Evolutionary conservation across 2,888 invertebrate species (phyloP).

Genomic region (Trissolcus brochymenae): DNA sequence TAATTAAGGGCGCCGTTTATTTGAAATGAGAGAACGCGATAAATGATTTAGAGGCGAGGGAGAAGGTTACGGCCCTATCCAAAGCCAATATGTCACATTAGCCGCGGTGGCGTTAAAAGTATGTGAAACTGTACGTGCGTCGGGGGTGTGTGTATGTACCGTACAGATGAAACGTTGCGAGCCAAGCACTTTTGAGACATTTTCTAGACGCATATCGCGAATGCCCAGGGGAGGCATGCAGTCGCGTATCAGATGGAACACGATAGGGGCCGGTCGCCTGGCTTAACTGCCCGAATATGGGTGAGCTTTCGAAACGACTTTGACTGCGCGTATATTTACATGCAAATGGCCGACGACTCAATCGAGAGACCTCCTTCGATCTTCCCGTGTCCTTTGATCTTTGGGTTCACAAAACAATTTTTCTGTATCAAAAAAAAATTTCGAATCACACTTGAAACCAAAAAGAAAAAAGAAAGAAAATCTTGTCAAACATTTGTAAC

Average conservation of each 20-base stretch:
- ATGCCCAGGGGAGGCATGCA: slow-evolving; percentile 51
- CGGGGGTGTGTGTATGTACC: slow-evolving; percentile 9
- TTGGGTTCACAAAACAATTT: slow-evolving; percentile 2
- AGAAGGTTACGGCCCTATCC: background rate
- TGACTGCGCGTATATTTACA: slow-evolving; percentile 63
- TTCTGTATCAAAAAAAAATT: no score
- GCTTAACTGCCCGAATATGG: slow-evolving; percentile 67
- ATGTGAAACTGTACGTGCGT: slow-evolving; percentile 30
- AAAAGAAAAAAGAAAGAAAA: no score
- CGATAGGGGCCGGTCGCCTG: slow-evolving; percentile 56
- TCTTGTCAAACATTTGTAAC: no score
- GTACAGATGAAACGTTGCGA: slow-evolving; percentile 25
- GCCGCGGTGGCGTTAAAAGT: slow-evolving; percentile 31
- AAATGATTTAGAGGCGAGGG: slow-evolving; percentile 16
- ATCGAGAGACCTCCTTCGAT: slow-evolving; percentile 21
- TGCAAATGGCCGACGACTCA: slow-evolving; percentile 63
- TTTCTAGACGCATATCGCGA: slow-evolving; percentile 39
- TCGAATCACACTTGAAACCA: no score
- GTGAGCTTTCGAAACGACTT: slow-evolving; percentile 56
- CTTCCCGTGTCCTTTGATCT: slow-evolving; percentile 20
- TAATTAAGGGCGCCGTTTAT: slow-evolving; percentile 13
- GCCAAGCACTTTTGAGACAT: slow-evolving; percentile 49
- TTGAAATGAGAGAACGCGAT: slow-evolving; percentile 13
- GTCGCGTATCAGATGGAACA: slow-evolving; percentile 39
- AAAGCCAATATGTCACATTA: slow-evolving; percentile 28